Base-by-base conservation (phyloP, 2,113 vertebrate species). In the Nycticebus coucang region DNA sequence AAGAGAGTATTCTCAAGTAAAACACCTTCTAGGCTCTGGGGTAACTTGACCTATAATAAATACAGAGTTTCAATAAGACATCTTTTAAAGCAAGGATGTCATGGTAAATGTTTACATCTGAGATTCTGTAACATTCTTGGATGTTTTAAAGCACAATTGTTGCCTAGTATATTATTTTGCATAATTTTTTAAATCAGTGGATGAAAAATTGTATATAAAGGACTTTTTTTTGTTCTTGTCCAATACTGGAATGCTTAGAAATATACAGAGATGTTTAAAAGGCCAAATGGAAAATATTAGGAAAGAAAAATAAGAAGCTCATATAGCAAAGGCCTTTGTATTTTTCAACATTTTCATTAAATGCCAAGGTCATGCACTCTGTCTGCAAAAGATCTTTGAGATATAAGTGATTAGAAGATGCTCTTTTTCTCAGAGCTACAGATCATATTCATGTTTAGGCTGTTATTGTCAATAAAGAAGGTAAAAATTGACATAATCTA, bases 331-430 rank as follows among this genome's bases (percentile, higher is more conserved):
- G 15, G 7, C 30, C 24, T 66, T 71, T n/a, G 19, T 2, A 55
- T 53, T 95, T 87, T 85, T 12, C 50, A 95, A 57, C 78, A 59
- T 89, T 92, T 64, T 10, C 66, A 81, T 79, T 68, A 72, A 62
- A 35, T 28, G 0, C 55, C 33, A 86, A 93, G 45, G 57, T 93
- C 3, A 14, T 89, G 0, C 3, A 19, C 41, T 10, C 30, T 74
- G 14, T 17, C 35, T 17, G 28, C 18, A 87, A 41, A 33, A 15
- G 75, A 57, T 66, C 53, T 91, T 72, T 93, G 11, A 87, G 18
- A 59, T 66, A 18, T 55, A 26, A 86, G 4, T 91, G 18, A 77
- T 62, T 72, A 41, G 89, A 83, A 88, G 22, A 15, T 53, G 26
- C 0, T 6, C 12, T 83, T 71, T 60, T 50, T 14, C 3, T 59